Evolutionary conservation across 2,797 vertebrate genomes (phyloP).

Genomic region (Cirrhinus mrigala): DNA sequence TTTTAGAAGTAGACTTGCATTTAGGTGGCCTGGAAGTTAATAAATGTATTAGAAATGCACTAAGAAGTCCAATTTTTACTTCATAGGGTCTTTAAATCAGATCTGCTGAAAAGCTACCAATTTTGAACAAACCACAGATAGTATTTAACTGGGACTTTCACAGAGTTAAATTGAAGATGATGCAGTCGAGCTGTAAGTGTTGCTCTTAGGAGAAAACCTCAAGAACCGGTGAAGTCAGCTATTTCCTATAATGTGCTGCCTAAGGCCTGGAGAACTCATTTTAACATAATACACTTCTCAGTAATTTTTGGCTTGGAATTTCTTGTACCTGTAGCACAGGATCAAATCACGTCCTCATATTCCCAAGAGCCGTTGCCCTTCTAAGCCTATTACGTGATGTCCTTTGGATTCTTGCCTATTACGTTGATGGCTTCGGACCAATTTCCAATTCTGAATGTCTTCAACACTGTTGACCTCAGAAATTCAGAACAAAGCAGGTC

Average conservation of each 20-base stretch:
- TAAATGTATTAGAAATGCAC: background rate
- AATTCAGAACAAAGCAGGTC: background rate
- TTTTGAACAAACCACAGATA: conserved; percentile 18
- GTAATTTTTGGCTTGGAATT: background rate
- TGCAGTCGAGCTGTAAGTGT: conserved; percentile 34
- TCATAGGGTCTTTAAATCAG: background rate
- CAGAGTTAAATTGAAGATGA: conserved; percentile 33
- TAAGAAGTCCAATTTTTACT: background rate
- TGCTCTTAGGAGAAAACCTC: conserved; percentile 9
- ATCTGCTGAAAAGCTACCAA: conserved; percentile 7
- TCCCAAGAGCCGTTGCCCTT: conserved; percentile 7
- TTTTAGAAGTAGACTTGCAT: background rate
- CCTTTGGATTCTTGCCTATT: conserved; percentile 14
- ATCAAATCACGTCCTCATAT: conserved; percentile 1
- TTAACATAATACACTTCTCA: conserved; percentile 20
- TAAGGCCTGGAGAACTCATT: conserved; percentile 7
- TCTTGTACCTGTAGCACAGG: conserved; percentile 6
- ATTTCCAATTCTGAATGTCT: conserved; percentile 17
- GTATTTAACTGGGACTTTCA: conserved; percentile 17
- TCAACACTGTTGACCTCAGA: conserved; percentile 10
- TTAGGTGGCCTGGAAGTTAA: conserved; percentile 11
- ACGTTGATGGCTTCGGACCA: background rate
- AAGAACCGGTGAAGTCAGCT: conserved; percentile 30
- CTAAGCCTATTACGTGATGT: conserved; percentile 10
- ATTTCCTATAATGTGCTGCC: conserved; percentile 40